Conservation (phyloP, 2,113 vertebrate genomes). For the Coptodon rendalli region DNA sequence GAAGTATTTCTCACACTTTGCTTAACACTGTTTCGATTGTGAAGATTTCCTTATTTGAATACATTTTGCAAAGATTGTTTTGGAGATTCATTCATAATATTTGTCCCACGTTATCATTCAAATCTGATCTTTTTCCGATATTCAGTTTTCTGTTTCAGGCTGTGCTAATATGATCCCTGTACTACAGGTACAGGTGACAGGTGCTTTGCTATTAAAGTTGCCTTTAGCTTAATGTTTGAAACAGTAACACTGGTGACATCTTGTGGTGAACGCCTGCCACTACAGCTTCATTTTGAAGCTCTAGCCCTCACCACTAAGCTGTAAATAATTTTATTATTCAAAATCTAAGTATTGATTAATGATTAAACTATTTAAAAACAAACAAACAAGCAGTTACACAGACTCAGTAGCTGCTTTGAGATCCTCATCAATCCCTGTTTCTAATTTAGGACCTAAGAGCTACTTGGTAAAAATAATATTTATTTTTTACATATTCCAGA, state of each 20-base stretch:
- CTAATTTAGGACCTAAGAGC: background rate
- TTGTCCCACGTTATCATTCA: background rate
- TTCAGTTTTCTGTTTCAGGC: background rate
- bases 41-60: background rate
- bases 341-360: background rate
- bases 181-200: background rate
- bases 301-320: background rate
- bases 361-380: background rate
- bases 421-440: background rate
- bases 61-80: background rate
- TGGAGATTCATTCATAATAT: background rate
- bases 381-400: background rate
- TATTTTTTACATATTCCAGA: background rate
- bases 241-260: background rate
- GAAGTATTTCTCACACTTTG: background rate
- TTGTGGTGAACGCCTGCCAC: background rate
- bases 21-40: fast-evolving
- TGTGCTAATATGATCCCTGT: fast-evolving
- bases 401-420: background rate
- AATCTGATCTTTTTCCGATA: background rate
- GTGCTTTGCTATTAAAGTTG: background rate
- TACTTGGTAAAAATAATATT: background rate
- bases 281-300: background rate
- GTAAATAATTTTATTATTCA: background rate
- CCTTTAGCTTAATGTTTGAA: background rate